These are phyloP conservation scores for Eupithecia vulgata DNA, from an alignment of 2,888 invertebrate genomes.

Conservation along the genomic window DNA sequence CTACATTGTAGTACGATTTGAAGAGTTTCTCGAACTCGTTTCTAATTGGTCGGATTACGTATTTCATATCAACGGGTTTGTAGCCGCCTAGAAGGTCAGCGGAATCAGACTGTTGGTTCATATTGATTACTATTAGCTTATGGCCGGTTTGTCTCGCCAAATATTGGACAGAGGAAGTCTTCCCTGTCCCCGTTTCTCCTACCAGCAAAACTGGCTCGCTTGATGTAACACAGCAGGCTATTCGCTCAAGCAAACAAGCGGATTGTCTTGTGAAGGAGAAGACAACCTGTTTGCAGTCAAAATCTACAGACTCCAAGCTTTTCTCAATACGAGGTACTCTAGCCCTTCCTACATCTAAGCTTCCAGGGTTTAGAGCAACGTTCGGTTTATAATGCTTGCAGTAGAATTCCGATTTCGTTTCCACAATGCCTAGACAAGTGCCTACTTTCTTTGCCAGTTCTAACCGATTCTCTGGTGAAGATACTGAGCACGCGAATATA, in stretches of 20 bases:
- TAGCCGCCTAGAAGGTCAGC: constrained; percentile 98
- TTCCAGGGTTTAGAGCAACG: constrained; percentile 83
- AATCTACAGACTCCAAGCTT: constrained; percentile 66
- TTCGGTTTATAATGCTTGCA: constrained; percentile 91
- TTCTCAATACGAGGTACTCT: constrained; percentile 76
- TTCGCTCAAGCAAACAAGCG: constrained; percentile 92
- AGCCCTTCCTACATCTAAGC: constrained; percentile 89
- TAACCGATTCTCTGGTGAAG: constrained; percentile 86
- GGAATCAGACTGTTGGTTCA: constrained; percentile 99
- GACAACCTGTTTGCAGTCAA: constrained; percentile 76
- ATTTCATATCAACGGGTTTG: constrained; percentile 96
- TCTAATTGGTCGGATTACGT: constrained; percentile 91
- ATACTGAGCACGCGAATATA: constrained; percentile 92
- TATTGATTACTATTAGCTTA: constrained; percentile 96
- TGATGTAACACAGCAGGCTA: constrained; percentile 92
- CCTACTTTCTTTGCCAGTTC: constrained; percentile 90
- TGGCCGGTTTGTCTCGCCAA: constrained; percentile 93
- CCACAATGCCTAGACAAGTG: constrained; percentile 91
- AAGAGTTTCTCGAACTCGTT: constrained; percentile 94
- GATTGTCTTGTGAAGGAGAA: constrained; percentile 94
- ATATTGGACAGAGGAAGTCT: constrained; percentile 97
- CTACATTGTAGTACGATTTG: constrained; percentile 88
- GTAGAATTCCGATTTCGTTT: constrained; percentile 92
- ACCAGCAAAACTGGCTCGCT: constrained; percentile 96
- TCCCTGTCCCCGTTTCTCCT: constrained; percentile 99